Percentiles rank a stretch among this genome's conserved stretches.
These are phyloP conservation scores for Pampusana beccarii DNA, from an alignment of 2,113 vertebrate genomes.

Conservation along the genomic window DNA sequence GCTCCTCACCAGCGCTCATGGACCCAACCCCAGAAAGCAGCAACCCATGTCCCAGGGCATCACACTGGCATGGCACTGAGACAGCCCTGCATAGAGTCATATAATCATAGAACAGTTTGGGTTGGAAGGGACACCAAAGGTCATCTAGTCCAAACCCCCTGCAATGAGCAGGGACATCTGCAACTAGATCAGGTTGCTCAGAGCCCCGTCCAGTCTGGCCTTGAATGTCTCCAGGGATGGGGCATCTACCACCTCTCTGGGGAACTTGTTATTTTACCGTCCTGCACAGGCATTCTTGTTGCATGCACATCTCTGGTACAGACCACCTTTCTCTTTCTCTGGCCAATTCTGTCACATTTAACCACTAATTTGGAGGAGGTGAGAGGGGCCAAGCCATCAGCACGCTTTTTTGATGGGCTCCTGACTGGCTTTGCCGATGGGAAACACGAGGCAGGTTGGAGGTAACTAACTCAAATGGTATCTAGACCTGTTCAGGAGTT, in stretches of 20 bases:
- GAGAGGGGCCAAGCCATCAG: accelerated
- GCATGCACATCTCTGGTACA: neutral
- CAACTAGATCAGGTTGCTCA: too few relatives aligned
- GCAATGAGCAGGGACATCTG: too few relatives aligned
- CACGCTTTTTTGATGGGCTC: neutral
- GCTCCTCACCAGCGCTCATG: neutral
- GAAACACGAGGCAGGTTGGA: neutral
- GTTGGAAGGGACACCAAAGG: too few relatives aligned
- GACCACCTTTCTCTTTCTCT: accelerated
- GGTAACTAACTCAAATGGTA: neutral
- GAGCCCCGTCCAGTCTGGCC: too few relatives aligned
- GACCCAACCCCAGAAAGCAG: neutral
- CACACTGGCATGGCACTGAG: accelerated
- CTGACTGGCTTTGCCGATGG: neutral
- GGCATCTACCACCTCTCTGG: too few relatives aligned
- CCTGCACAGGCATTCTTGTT: neutral
- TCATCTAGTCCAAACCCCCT: too few relatives aligned
- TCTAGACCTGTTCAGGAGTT: neutral
- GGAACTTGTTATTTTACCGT: too few relatives aligned
- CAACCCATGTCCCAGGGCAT: neutral
- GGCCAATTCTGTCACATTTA: accelerated
- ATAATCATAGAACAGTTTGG: too few relatives aligned
- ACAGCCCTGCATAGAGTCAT: neutral
- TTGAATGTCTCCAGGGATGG: too few relatives aligned
- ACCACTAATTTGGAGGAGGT: neutral